Conservation (phyloP, 2,113 vertebrate species). For the Coreoperca whiteheadi region DNA sequence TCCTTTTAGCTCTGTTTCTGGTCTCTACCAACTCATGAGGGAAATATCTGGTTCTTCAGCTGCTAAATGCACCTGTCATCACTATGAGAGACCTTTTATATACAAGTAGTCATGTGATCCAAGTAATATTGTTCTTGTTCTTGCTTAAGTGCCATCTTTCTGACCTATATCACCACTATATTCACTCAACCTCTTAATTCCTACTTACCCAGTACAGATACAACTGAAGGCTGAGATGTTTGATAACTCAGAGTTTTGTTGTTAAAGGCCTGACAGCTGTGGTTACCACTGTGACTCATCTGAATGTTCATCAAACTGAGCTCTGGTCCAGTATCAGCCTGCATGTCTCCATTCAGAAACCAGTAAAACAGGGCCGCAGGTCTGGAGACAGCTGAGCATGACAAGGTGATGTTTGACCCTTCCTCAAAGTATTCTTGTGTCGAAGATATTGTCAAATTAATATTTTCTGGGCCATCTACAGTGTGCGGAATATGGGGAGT, state of each 20-base stretch:
- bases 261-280: conserved; percentile 67
- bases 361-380: conserved; percentile 32
- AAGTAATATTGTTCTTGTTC: too few species aligned
- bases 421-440: conserved; percentile 19
- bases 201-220: conserved; percentile 59
- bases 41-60: too few species aligned
- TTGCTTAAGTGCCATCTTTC: too few species aligned
- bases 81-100: too few species aligned
- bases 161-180: too few species aligned
- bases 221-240: conserved; percentile 26
- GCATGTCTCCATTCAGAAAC: conserved; percentile 50
- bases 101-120: too few species aligned
- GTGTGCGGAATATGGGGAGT: background rate
- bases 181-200: background rate
- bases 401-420: conserved; percentile 62
- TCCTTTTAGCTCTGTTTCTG: too few species aligned
- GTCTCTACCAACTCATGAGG: too few species aligned
- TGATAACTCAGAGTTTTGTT: conserved; percentile 42
- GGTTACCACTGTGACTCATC: conserved; percentile 57
- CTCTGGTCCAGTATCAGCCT: conserved; percentile 40
- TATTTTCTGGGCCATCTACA: background rate
- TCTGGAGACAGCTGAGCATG: conserved; percentile 57
- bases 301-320: conserved; percentile 65
- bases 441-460: conserved; percentile 23
- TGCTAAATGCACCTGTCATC: too few species aligned